phyloP scores from a whole-genome alignment of 1,140 invertebrate species.

The Eurosta solidaginis region DNA sequence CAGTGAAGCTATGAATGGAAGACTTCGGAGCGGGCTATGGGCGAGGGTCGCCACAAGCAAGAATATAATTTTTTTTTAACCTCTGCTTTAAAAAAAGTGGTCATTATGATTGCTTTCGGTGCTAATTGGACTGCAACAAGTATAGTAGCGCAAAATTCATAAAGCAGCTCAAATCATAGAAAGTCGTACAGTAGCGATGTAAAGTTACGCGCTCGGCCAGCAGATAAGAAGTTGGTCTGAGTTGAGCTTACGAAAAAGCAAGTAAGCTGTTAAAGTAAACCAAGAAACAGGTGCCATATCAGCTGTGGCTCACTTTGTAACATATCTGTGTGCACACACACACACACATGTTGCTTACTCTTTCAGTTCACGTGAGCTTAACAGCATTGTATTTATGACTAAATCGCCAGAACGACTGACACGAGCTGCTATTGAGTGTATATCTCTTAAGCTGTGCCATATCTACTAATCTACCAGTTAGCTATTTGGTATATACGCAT shows the following conservation, averaged over 20 bases:
- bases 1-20: no score
- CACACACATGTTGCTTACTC: background rate
- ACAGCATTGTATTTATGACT: background rate
- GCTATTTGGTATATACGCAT: background rate
- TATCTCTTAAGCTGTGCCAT: slow-evolving; percentile 15
- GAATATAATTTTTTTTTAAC: background rate
- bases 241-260: background rate
- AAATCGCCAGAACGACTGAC: background rate
- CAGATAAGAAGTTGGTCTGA: background rate
- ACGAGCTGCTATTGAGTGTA: background rate
- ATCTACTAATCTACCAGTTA: background rate
- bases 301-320: background rate
- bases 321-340: background rate
- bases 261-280: no score
- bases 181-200: no score
- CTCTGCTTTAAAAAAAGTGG: slow-evolving; percentile 18
- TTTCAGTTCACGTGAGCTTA: background rate
- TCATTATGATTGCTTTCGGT: slow-evolving; percentile 20
- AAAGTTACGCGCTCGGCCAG: no score
- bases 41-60: no score
- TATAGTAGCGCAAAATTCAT: slow-evolving; percentile 1
- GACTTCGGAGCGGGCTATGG: no score
- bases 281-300: slow-evolving; percentile 6
- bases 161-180: background rate
- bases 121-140: slow-evolving; percentile 25